Base-by-base conservation (phyloP, 2,113 vertebrate genomes). In the Sialia sialis region DNA sequence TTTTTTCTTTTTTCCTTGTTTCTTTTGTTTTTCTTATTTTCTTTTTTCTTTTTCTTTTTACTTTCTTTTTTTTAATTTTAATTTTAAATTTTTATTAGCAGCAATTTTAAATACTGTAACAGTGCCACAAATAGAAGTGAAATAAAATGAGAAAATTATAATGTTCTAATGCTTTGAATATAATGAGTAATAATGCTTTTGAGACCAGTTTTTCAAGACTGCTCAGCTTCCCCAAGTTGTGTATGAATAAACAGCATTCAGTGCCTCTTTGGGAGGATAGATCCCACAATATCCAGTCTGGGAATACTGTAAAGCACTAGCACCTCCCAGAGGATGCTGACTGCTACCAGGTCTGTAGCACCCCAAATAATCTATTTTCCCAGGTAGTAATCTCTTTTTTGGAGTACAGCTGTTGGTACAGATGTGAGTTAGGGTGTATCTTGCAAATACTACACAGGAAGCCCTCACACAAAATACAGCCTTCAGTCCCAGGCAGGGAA, bases 291-390 rank as follows among this genome's bases (percentile, higher is more conserved):
- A 8, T 3, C 2, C 8, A 27, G 17, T 4, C 48, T 49, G 67
- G 81, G 29, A 54, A 39, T 56, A 29, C 39, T 36, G 51, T 15
- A 85, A 93, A 79, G 81, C 81, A 59, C 89, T 3, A 94, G 89
- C 91, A 69, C 94, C 91, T 95, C 93, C 94, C 90, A 83, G 94
- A 95, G 96, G 94, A 54, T 34, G 63, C 63, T 79, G 70, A 1
- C 39, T 52, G 81, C 73, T 23, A 6, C 10, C 75, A 66, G 63
- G 67, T 62, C 75, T 34, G 10, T 6, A 44, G 27, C 87, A 73
- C 52, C 46, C 48, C 69, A 49, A 55, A 22, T 0, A 13, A 8
- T 9, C 34, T 66, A 10, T 36, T 38, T 60, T 81, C 23, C 36
- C 64, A 58, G 58, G 12, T 3, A 10, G 3, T 1, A 5, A 21